Evolutionary conservation across 2,888 invertebrate species (phyloP).

Genomic region (Harpalus rubripes): DNA sequence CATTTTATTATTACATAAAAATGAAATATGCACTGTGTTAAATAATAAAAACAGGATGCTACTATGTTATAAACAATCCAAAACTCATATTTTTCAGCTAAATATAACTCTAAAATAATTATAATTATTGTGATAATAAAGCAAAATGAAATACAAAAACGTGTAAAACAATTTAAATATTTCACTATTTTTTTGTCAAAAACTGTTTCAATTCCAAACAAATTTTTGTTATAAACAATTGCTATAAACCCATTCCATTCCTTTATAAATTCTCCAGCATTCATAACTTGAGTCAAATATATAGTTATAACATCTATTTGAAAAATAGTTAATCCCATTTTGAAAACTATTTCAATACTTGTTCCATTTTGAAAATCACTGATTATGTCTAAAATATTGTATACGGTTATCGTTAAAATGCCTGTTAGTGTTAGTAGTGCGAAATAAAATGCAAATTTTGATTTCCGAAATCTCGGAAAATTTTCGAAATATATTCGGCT

Average conservation of each 20-base stretch:
- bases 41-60: slow-evolving; percentile 18
- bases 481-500: neutral
- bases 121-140: neutral
- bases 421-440: slow-evolving; percentile 13
- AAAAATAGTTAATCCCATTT: slow-evolving; percentile 20
- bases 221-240: slow-evolving; percentile 37
- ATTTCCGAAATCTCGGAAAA: neutral
- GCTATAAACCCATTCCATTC: slow-evolving; percentile 29
- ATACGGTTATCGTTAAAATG: slow-evolving; percentile 8
- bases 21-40: slow-evolving; percentile 21
- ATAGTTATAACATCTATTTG: slow-evolving; percentile 37
- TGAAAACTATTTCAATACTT: slow-evolving; percentile 33
- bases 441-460: neutral
- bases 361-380: slow-evolving; percentile 17
- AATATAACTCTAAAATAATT: slow-evolving; percentile 21
- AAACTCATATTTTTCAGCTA: slow-evolving; percentile 8
- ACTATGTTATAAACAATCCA: slow-evolving; percentile 17
- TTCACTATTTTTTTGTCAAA: slow-evolving; percentile 41
- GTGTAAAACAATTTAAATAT: slow-evolving; percentile 12
- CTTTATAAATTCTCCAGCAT: neutral
- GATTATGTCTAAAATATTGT: slow-evolving; percentile 35
- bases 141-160: neutral
- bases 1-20: slow-evolving; percentile 14
- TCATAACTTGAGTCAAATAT: neutral
- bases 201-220: slow-evolving; percentile 38